A percentile compares a stretch with the other conserved stretches of the same genome.
phyloP scores from a whole-genome alignment of 2,113 vertebrate genomes.

The Todiramphus chloris region DNA sequence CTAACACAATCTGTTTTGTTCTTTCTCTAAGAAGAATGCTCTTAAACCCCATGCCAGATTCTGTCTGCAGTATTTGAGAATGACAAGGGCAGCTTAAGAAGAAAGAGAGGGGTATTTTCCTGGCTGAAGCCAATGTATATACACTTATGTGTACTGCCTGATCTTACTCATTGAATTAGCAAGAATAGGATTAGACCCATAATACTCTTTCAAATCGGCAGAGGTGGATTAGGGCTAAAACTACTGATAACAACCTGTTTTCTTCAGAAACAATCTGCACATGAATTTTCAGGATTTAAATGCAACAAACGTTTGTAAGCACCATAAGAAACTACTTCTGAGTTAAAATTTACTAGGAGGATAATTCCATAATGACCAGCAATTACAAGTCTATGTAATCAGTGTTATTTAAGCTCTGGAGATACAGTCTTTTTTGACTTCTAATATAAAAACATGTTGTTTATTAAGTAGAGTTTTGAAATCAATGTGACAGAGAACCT shows the following conservation, averaged over 20 bases:
- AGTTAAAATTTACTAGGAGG: background rate
- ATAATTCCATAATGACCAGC: background rate
- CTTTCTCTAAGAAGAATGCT: background rate
- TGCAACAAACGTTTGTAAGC: background rate
- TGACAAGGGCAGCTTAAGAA: background rate
- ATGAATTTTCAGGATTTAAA: slow-evolving; percentile 19
- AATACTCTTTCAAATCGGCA: background rate
- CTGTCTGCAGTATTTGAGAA: background rate
- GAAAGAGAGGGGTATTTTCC: background rate
- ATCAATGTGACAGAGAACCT: background rate
- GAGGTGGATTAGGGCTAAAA: slow-evolving; percentile 26
- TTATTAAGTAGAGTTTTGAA: background rate
- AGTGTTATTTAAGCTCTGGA: background rate
- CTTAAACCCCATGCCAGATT: background rate
- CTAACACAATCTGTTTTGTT: background rate
- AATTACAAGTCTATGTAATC: background rate
- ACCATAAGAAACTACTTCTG: background rate
- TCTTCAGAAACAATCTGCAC: slow-evolving; percentile 34
- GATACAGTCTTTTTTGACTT: background rate
- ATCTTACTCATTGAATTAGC: slow-evolving; percentile 14
- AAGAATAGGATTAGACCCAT: background rate
- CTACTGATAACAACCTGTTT: slow-evolving; percentile 10
- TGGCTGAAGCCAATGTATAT: background rate
- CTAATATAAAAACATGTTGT: background rate
- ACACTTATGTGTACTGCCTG: background rate